Evolutionary conservation across 2,797 vertebrate genomes (phyloP), one percentile per base, ranked within the genome.

Genomic region (Apodemus agrarius): DNA sequence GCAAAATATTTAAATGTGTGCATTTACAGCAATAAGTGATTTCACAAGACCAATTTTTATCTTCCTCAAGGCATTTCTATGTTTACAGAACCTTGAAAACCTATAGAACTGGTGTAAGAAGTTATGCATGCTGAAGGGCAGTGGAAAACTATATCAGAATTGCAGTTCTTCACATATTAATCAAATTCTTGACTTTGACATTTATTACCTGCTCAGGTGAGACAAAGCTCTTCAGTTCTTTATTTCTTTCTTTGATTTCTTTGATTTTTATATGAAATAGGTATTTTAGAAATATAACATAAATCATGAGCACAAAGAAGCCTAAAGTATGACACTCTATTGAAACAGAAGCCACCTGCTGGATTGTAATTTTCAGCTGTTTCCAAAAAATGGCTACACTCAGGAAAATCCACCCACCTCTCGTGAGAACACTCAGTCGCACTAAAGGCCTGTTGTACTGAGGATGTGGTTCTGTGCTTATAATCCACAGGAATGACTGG

Each of bases 1-100:
- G 52, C 94, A 26, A 92, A 80, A 54, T 31, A 79, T 93, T 97
- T 92, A 97, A 57, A 95, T 46, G 1, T 7, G 74, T 90, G 93
- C 96, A 84, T 97, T 26, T 98, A 96, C 31, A 91, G 65, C 21
- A 94, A 34, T 83, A 97, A 79, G n/a, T 97, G 46, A 97, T 95
- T 95, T 52, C 43, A 94, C 94, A 96, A 97, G 97, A 95, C 82
- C 26, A 49, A 59, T 26, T 96, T 96, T 95, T 95, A 74, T 46
- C 11, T 79, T 92, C 12, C 52, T 92, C 34, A 82, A 52, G 6
- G 49, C 16, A 29, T 88, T 83, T 0, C 57, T 84, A 65, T 10
- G 31, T 8, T 81, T 65, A 59, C 31, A 59, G 87, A 90, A 90
- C 1, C 31, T 79, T 75, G 43, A 54, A 63, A 31, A 0, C 22